A percentile compares a stretch with the other conserved stretches of the same genome.
Evolutionary conservation across 1,140 invertebrate species (phyloP).

Genomic region (Helicoverpa armigera): DNA sequence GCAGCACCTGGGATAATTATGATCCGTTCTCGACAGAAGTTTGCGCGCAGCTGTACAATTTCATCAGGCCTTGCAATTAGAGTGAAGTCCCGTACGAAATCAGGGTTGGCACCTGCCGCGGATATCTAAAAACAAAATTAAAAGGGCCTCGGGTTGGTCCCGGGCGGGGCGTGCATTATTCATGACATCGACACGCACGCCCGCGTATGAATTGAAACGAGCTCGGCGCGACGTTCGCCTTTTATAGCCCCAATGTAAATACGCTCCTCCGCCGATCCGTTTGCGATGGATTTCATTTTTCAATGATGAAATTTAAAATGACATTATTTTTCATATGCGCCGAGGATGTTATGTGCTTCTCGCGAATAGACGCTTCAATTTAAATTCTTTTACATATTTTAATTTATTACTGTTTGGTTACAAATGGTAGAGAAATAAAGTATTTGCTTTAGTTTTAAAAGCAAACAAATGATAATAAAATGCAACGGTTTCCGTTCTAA

Average conservation of each 20-base stretch:
- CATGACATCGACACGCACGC: conserved; percentile 49
- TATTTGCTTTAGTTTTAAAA: not conserved
- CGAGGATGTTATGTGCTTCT: not conserved
- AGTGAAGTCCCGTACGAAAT: not conserved
- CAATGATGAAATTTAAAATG: conserved; percentile 49
- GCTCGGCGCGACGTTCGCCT: conserved; percentile 45
- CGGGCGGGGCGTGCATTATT: conserved; percentile 52
- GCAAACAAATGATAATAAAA: conserved; percentile 43
- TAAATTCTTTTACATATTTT: not conserved
- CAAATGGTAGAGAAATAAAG: not conserved
- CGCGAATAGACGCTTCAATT: not conserved
- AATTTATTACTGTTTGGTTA: no score
- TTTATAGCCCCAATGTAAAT: conserved; percentile 52
- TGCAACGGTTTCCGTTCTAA: conserved; percentile 11
- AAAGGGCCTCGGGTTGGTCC: conserved; percentile 28
- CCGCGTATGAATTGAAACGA: conserved; percentile 52
- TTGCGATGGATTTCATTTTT: conserved; percentile 48
- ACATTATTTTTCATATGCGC: conserved; percentile 38
- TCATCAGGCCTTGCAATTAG: conserved; percentile 27
- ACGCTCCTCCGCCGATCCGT: conserved; percentile 31
- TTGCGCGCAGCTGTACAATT: not conserved
- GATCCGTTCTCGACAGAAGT: not conserved
- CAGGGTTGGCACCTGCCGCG: conserved; percentile 35
- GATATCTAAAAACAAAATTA: conserved; percentile 49
- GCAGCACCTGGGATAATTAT: conserved; percentile 1